Evolutionary conservation across 64 coral and sea anemone genomes (phyloP), one percentile per base, ranked within the genome.

Genomic region (Montipora capricornis): DNA sequence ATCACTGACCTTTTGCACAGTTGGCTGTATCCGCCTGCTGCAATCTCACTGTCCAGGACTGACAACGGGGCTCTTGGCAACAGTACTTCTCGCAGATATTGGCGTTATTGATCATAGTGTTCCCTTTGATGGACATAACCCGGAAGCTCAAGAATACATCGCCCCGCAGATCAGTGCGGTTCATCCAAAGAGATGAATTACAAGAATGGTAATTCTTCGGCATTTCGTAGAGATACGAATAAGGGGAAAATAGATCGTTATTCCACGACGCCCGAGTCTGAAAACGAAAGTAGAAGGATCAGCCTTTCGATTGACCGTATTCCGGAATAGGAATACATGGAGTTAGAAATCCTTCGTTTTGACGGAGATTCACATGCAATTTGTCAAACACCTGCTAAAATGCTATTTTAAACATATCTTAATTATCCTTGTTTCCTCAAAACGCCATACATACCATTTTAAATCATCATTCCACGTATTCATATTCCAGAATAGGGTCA

Each of bases 61-160:
- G 88, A 68, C 96, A 97, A 8, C 96, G 78, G 2, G 85, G 76
- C 26, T 97, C 93, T 57, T 78, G 83, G 49, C 96, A 97, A 73
- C 96, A 97, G 46, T 95, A 92, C 61, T 84, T 97, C 77, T 93
- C 93, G 81, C 96, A 97, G 47, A 97, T 93, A 16, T 87, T 93
- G 11, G 96, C 93, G 69, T 97, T 81, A 20, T 97, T 94, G 15
- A 88, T 77, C 85, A 89, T 76, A 0, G 96, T 97, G 75, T 88
- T 91, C n/a, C 93, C 96, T 49, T 94, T 90, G 47, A 89, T 97
- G 4, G 89, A 80, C 73, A 66, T 94, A 45, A 97, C 89, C 26
- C 91, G 93, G 68, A 97, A 97, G 57, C 96, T 97, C 14, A 97
- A 75, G 78, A 97, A 97, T 6, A 95, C 96, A 75, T 92, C 91